Base-by-base conservation (phyloP, 2,113 vertebrate genomes). In the Jacana jacana region DNA sequence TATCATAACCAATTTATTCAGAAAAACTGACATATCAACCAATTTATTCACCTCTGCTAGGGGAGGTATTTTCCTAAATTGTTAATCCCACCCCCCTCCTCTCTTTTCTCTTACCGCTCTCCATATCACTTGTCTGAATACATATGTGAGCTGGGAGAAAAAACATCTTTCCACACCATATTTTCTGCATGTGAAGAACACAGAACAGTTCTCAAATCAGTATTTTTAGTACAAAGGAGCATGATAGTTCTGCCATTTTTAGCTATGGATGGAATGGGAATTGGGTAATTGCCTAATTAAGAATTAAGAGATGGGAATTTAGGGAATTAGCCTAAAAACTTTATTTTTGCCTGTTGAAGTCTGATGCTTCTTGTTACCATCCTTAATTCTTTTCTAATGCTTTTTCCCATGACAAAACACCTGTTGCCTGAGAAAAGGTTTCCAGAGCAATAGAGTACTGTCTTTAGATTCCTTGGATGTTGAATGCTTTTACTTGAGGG, bases 331-430 rank as follows among this genome's bases (percentile, higher is more conserved):
- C 8, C 35, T 75, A 19, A 81, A 88, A 76, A 68, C 48, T 93
- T 83, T 68, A 44, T 90, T 96, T 95, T 86, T 93, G 37, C 42
- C 55, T 49, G 86, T 40, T 88, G 80, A 78, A 80, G 55, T 17
- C 82, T 72, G 65, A 17, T 68, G 52, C 33, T 96, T 77, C 80
- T 95, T 89, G 73, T 69, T 89, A 40, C 57, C 35, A 24, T 69
- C 80, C 54, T 89, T 69, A 93, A 94, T 89, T 94, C 65, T 81
- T 80, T 92, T 57, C 86, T 93, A 92, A 87, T 87, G 58, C 42
- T 23, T 58, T 31, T 66, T 93, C 95, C 86, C 83, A 30, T 82
- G 93, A 58, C 44, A 92, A 82, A 97, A 96, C 91, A 95, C 88
- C 86, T 93, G 88, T 37, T 92, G 63, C 31, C n/a, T 22, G 31